Evolutionary conservation across 2,113 vertebrate species (phyloP), one percentile per base, ranked within the genome.

Genomic region (Cheirogaleus medius): DNA sequence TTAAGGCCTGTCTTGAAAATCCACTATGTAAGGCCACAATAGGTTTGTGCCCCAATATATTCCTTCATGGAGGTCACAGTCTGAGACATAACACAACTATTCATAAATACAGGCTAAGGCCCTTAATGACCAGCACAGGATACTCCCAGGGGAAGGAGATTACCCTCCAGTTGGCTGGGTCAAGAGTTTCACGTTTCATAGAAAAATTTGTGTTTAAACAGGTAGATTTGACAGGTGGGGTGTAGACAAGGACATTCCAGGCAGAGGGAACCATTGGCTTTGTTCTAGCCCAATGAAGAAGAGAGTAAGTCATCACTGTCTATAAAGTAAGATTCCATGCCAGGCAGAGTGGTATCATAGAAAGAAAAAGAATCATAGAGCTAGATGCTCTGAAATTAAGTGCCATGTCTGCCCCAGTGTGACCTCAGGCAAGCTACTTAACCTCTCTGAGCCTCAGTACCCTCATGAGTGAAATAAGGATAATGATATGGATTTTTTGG

Each of bases 391-490:
- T 68, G 68, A 42, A 94, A 69, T 81, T 84, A 34, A 80, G 80
- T 37, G 34, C 58, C 37, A 13, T 32, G 3, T 63, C 49, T 91
- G 92, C 12, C 47, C 20, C 37, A 17, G 49, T 56, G 71, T 80
- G 90, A 82, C 37, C 15, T 97, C 63, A 37, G 69, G n/a, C 44
- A 81, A 92, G 97, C 83, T 94, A 60, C 87, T 82, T 91, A 71
- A 88, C 78, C 18, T 25, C n/a, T 76, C 32, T 32, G 71, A 94
- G 60, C 56, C 91, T 97, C 95, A 58, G 32, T 64, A 13, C 83
- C 52, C 23, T 94, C 54, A 29, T 68, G 64, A 52, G 68, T 86
- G 81, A 66, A 83, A 54, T 90, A 52, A 84, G 23, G 39, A 32
- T 27, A 20, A 69, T 27, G 64, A 23, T 76, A 82, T 6, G 14